A percentile compares a stretch with the other conserved stretches of the same genome.
These are phyloP conservation scores for Callyntrura sp. DNA, from an alignment of 2,888 invertebrate genomes.

Conservation along the genomic window DNA sequence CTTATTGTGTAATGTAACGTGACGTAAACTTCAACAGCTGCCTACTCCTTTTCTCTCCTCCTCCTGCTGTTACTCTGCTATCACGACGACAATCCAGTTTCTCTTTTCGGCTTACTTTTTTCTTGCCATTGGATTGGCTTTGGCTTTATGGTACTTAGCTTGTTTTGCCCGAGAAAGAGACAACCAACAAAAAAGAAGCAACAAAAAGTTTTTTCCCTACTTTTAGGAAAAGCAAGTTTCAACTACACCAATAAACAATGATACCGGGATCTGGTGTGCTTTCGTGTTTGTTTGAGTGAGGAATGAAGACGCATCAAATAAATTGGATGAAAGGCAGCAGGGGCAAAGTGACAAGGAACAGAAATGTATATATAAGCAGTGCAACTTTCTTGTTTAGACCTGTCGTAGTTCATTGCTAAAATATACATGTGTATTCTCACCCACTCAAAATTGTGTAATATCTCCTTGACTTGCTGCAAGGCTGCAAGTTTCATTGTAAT, in stretches of 20 bases:
- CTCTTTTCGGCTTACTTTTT: slow-evolving; percentile 25
- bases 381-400: slow-evolving; percentile 12
- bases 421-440: too few species aligned
- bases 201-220: slow-evolving; percentile 31
- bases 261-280: neutral
- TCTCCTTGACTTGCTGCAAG: too few species aligned
- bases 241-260: neutral
- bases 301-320: slow-evolving; percentile 4
- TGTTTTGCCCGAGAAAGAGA: neutral
- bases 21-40: slow-evolving; percentile 22
- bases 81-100: too few species aligned
- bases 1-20: slow-evolving; percentile 51
- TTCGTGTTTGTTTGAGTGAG: slow-evolving; percentile 1
- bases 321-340: slow-evolving; percentile 32
- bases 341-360: slow-evolving; percentile 17
- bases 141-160: slow-evolving; percentile 8
- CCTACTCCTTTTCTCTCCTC: too few species aligned
- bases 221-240: neutral
- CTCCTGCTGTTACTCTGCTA: too few species aligned
- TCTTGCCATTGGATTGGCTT: slow-evolving; percentile 46
- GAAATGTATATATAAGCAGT: slow-evolving; percentile 11
- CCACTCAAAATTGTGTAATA: too few species aligned
- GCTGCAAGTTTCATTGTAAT: too few species aligned
- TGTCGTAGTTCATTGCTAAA: too few species aligned
- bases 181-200: slow-evolving; percentile 36